phyloP scores from a whole-genome alignment of 2,113 vertebrate genomes.

The Ceyx melanurus region DNA sequence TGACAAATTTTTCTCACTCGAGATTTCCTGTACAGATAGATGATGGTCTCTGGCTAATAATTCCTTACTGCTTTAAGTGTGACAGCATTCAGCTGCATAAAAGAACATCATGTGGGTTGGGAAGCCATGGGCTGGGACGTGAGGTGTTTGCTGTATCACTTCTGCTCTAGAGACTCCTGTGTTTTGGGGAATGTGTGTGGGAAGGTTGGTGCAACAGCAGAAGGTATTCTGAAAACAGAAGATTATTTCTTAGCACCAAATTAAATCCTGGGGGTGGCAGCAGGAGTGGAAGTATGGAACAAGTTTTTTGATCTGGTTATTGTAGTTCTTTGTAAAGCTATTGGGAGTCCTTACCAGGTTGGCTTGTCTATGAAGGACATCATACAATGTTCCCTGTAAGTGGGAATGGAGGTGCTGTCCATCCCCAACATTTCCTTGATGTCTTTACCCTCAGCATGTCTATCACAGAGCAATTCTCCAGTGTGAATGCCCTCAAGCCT shows the following conservation, averaged over 20 bases:
- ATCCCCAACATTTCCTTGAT: not conserved
- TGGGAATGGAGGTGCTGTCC: not conserved
- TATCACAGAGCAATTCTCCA: not conserved
- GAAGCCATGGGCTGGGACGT: not conserved
- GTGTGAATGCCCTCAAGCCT: not conserved
- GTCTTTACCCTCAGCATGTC: not conserved
- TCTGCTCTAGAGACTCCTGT: not conserved
- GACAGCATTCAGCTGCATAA: not conserved
- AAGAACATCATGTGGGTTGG: not conserved
- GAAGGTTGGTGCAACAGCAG: not conserved
- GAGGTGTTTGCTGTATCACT: not conserved
- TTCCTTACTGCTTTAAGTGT: not conserved
- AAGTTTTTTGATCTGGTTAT: not conserved
- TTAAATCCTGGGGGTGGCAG: not conserved
- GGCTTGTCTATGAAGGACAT: not conserved
- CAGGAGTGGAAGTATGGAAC: not conserved
- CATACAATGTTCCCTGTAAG: not conserved
- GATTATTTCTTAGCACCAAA: not conserved
- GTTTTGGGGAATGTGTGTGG: not conserved
- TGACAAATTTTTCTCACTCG: not conserved
- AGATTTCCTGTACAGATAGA: not conserved
- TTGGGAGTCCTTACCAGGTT: not conserved
- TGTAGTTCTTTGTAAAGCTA: not conserved
- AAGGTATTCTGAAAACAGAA: slow-evolving; percentile 5
- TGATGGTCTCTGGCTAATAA: not conserved